phyloP scores from a whole-genome alignment of 2,113 vertebrate genomes.

The Promerops cafer region DNA sequence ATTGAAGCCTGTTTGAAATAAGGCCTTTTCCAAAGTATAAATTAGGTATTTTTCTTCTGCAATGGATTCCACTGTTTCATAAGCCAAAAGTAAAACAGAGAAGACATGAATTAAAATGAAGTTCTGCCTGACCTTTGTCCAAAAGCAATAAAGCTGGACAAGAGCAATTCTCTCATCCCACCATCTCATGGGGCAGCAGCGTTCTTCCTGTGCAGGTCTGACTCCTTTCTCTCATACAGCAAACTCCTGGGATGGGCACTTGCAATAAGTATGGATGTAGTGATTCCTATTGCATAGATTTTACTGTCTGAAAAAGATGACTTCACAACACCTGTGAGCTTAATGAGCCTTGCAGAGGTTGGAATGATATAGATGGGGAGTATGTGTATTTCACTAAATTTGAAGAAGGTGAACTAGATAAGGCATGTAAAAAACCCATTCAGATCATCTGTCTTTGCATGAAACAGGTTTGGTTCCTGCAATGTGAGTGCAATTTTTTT shows the following conservation, averaged over 20 bases:
- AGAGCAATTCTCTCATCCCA: background rate
- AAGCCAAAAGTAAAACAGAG: background rate
- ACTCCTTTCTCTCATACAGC: background rate
- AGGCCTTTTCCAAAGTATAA: background rate
- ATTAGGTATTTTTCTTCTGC: background rate
- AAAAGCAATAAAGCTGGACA: background rate
- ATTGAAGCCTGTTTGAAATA: background rate
- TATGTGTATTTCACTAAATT: background rate
- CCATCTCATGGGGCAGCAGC: background rate
- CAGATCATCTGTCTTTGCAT: background rate
- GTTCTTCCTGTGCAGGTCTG: background rate
- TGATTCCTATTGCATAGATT: background rate
- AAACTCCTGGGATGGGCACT: background rate
- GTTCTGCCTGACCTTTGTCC: slow-evolving; percentile 14
- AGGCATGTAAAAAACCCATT: background rate
- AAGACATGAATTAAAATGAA: background rate
- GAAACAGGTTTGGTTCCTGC: background rate
- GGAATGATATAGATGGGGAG: background rate
- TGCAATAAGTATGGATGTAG: background rate
- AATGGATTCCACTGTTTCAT: background rate
- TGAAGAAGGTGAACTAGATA: background rate
- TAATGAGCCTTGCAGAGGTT: background rate
- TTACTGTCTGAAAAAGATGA: background rate
- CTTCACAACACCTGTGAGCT: background rate
- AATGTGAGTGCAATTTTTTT: background rate